Evolutionary conservation across 2,113 vertebrate genomes (phyloP).

Genomic region (Halichoeres trimaculatus): DNA sequence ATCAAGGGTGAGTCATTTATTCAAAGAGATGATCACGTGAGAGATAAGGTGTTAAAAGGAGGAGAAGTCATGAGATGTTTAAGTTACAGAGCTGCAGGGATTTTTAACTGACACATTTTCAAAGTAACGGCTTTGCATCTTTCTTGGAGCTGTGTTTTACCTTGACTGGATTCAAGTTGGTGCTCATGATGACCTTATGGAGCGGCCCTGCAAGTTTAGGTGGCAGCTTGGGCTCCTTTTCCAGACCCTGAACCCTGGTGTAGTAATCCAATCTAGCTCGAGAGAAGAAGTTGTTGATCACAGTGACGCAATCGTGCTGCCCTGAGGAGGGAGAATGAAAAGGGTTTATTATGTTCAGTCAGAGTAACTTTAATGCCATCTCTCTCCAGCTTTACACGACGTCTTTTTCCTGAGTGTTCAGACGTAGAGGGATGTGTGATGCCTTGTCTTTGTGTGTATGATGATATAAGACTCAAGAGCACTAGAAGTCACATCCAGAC

Average conservation of each 20-base stretch:
- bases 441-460: not conserved
- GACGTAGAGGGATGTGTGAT: not conserved
- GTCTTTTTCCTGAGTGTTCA: no score
- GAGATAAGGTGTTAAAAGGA: no score
- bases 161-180: slow-evolving; percentile 97
- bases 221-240: slow-evolving; percentile 94
- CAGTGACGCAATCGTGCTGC: slow-evolving; percentile 96
- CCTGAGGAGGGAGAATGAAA: slow-evolving; percentile 79
- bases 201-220: slow-evolving; percentile 92
- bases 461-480: not conserved
- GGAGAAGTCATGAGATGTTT: no score
- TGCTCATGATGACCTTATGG: slow-evolving; percentile 97
- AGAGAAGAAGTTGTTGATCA: slow-evolving; percentile 99
- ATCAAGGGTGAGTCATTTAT: no score
- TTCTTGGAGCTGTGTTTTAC: slow-evolving; percentile 67
- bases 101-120: no score
- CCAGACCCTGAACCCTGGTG: slow-evolving; percentile 93
- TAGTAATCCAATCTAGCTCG: slow-evolving; percentile 95
- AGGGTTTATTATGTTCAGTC: no score
- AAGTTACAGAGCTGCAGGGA: no score
- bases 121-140: no score
- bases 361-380: no score
- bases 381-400: no score
- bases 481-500: slow-evolving; percentile 9
- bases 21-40: no score